Conservation (phyloP, 2,888 invertebrate genomes). For the Laothoe populi region DNA sequence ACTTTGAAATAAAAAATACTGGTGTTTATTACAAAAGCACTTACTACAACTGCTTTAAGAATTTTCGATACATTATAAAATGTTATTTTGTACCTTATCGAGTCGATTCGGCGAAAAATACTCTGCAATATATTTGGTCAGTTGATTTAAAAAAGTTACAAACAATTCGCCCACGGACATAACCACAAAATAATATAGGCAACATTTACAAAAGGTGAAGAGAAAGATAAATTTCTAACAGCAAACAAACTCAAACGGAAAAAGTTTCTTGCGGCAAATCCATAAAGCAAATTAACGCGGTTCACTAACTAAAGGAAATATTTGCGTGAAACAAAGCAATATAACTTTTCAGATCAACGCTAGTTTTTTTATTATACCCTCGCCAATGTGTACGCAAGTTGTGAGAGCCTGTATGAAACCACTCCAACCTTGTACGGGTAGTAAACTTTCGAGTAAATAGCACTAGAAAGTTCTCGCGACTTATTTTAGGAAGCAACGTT, state of each 20-base stretch:
- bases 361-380: slow-evolving; percentile 44
- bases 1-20: no score
- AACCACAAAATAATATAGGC: background rate
- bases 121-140: background rate
- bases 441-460: slow-evolving; percentile 45
- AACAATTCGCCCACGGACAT: background rate
- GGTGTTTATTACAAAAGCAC: no score
- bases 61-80: no score
- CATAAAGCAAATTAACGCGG: slow-evolving; percentile 25
- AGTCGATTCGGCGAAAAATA: background rate
- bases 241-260: slow-evolving; percentile 9
- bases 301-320: slow-evolving; percentile 23
- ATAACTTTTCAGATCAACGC: slow-evolving; percentile 49
- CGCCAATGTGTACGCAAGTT: slow-evolving; percentile 44
- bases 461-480: slow-evolving; percentile 41
- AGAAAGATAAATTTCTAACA: background rate
- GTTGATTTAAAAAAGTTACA: background rate
- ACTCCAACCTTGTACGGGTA: slow-evolving; percentile 41
- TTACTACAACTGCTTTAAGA: no score
- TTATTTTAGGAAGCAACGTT: slow-evolving; percentile 43
- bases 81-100: no score
- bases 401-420: slow-evolving; percentile 41
- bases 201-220: slow-evolving; percentile 15
- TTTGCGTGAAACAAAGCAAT: slow-evolving; percentile 26
- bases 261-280: slow-evolving; percentile 24